These are phyloP conservation scores for Hormiphora californensis DNA, from an alignment of 37 sponge, comb jelly and placozoan species.

Conservation along the genomic window DNA sequence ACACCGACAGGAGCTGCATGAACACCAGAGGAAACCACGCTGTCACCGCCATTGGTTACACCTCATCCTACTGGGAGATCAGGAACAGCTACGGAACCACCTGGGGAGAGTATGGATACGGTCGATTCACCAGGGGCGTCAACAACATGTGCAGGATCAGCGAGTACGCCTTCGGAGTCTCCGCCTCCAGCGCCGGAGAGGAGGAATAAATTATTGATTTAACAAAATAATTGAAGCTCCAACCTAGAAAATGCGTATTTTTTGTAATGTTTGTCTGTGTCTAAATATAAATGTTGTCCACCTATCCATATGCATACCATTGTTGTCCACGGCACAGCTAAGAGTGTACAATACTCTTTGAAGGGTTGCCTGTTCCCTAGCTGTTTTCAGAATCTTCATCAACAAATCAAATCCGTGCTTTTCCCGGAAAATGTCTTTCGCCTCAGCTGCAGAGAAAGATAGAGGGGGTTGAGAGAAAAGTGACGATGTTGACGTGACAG, in stretches of 20 bases:
- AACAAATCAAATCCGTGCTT: neutral
- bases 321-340: conserved; percentile 30
- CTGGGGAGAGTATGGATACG: conserved; percentile 8
- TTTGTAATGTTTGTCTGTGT: too few relatives aligned
- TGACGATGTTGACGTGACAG: neutral
- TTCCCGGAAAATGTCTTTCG: conserved; percentile 10
- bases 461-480: neutral
- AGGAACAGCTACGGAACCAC: conserved; percentile 32
- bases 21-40: neutral
- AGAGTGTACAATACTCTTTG: neutral
- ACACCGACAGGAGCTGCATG: neutral
- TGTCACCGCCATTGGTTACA: conserved; percentile 15
- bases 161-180: neutral
- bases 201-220: neutral
- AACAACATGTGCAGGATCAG: conserved; percentile 28
- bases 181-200: neutral
- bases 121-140: neutral
- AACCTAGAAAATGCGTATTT: neutral
- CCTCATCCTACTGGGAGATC: neutral
- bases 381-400: neutral
- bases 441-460: neutral
- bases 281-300: too few relatives aligned
- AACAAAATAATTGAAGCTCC: neutral
- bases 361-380: neutral
- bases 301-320: too few relatives aligned